Evolutionary conservation across 2,113 vertebrate species (phyloP).

Genomic region (Phylloscopus trochiloides): DNA sequence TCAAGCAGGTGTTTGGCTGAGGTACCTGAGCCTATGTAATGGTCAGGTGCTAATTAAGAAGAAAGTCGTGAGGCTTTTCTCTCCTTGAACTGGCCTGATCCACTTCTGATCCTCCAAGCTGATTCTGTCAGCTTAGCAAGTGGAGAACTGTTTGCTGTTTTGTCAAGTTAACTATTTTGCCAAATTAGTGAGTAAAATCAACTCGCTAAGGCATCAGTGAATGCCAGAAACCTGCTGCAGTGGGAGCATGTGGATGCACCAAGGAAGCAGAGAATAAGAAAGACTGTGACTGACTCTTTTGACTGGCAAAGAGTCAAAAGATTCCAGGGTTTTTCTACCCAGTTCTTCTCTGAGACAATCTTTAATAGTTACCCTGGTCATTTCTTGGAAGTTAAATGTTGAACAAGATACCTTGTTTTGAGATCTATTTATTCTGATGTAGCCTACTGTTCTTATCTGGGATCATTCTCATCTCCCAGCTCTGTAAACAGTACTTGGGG

Average conservation of each 20-base stretch:
- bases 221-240: background rate
- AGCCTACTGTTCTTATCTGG: background rate
- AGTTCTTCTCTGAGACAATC: background rate
- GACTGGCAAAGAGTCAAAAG: background rate
- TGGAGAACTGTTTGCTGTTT: background rate
- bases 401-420: background rate
- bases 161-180: background rate
- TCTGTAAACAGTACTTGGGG: background rate
- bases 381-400: background rate
- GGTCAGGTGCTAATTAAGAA: background rate
- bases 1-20: background rate
- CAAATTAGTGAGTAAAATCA: background rate
- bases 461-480: background rate
- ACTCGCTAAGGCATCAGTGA: background rate
- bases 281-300: background rate
- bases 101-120: background rate
- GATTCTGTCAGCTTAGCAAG: background rate
- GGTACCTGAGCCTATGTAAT: background rate
- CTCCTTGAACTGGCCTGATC: background rate
- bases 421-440: background rate
- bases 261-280: background rate
- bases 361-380: background rate
- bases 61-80: background rate
- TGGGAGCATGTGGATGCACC: background rate
- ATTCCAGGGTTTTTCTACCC: background rate